Evolutionary conservation across 2,888 invertebrate genomes (phyloP).

Genomic region (Drosophila tripunctata): DNA sequence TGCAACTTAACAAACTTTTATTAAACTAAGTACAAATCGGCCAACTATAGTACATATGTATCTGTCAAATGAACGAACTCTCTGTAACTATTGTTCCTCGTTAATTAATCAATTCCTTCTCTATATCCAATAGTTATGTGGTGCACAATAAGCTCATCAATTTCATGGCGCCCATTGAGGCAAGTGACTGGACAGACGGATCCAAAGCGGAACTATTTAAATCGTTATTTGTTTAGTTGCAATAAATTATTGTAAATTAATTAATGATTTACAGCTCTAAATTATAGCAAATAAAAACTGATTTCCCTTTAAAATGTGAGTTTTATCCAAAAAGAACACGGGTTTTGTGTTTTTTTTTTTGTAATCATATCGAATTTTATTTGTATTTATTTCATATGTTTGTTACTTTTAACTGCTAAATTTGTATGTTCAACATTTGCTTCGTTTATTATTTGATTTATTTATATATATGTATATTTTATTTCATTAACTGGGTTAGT

Average conservation of each 20-base stretch:
- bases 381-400: constrained; percentile 71
- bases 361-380: constrained; percentile 48
- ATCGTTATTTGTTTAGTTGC: constrained; percentile 89
- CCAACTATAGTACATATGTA: too few species aligned
- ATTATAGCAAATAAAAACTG: constrained; percentile 13
- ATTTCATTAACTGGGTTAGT: constrained; percentile 68
- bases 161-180: constrained; percentile 93
- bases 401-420: constrained; percentile 67
- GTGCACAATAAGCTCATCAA: constrained; percentile 94
- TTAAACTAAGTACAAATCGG: too few species aligned
- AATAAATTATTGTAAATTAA: constrained; percentile 6
- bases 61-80: too few species aligned
- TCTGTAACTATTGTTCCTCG: too few species aligned
- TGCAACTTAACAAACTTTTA: too few species aligned
- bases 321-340: too few species aligned
- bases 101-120: neutral
- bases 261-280: neutral
- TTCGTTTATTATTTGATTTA: constrained; percentile 65
- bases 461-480: constrained; percentile 31
- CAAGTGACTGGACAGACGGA: constrained; percentile 89
- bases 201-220: constrained; percentile 92
- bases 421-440: constrained; percentile 78
- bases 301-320: too few species aligned
- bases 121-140: constrained; percentile 86
- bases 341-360: too few species aligned